Evolutionary conservation across 2,113 vertebrate species (phyloP).

Genomic region (Nipponia nippon): DNA sequence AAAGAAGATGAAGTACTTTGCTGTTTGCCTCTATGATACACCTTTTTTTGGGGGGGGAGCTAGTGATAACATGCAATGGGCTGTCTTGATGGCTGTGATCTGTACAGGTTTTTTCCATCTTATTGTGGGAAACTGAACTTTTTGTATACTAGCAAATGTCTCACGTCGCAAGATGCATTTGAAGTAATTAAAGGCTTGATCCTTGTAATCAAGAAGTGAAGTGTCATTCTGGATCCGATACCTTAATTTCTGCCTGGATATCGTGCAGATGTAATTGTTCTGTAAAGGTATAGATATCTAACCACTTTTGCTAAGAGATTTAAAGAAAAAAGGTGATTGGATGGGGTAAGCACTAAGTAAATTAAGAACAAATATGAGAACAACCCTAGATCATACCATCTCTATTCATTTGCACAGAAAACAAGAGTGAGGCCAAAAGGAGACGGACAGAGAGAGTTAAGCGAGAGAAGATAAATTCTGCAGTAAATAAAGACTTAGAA

Average conservation of each 20-base stretch:
- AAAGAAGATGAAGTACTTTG: neutral
- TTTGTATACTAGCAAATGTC: neutral
- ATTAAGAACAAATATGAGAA: neutral
- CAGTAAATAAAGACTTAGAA: constrained; percentile 87
- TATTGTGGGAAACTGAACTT: neutral
- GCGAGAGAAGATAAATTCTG: constrained; percentile 87
- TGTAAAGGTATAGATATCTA: neutral
- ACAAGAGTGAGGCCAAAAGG: constrained; percentile 89
- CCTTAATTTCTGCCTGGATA: neutral
- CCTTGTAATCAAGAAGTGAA: neutral
- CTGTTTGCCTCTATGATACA: neutral
- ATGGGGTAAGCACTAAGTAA: neutral
- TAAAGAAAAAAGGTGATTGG: neutral
- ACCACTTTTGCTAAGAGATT: neutral
- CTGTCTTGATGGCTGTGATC: neutral
- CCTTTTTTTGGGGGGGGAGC: neutral
- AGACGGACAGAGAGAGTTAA: constrained; percentile 93
- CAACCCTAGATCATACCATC: constrained; percentile 19
- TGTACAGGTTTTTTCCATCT: neutral
- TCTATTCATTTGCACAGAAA: constrained; percentile 78
- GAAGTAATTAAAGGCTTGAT: neutral
- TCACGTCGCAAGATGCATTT: neutral
- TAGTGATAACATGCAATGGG: neutral
- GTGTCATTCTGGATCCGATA: neutral
- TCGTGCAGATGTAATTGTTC: neutral